phyloP scores from a whole-genome alignment of 2,797 vertebrate genomes.

The Sebastes taczanowskii region DNA sequence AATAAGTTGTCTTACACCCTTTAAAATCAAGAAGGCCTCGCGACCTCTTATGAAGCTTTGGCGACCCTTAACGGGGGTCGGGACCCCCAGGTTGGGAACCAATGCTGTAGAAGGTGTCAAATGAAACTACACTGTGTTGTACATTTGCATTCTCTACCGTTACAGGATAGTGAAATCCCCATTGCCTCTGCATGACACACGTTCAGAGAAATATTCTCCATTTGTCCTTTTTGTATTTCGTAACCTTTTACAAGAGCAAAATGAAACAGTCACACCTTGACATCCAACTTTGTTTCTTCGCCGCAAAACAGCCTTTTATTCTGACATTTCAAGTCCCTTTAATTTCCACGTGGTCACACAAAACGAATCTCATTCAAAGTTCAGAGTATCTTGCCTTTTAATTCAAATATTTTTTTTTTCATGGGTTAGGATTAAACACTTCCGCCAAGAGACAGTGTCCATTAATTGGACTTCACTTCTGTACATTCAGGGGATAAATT shows the following conservation, averaged over 20 bases:
- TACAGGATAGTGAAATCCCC: conserved; percentile 3
- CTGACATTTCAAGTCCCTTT: conserved; percentile 57
- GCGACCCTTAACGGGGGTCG: too few species aligned
- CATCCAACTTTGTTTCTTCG: conserved; percentile 58
- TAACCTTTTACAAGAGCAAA: conserved; percentile 61
- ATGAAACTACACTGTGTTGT: neutral
- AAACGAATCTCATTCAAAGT: conserved; percentile 13
- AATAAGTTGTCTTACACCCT: too few species aligned
- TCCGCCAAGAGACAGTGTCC: conserved; percentile 61
- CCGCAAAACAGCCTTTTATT: conserved; percentile 49
- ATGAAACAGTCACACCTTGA: conserved; percentile 64
- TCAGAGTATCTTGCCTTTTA: conserved; percentile 42
- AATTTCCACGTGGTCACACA: conserved; percentile 38
- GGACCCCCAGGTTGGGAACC: too few species aligned
- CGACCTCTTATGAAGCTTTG: too few species aligned
- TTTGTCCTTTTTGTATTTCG: conserved; percentile 45
- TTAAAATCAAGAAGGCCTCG: too few species aligned
- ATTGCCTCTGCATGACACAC: conserved; percentile 4
- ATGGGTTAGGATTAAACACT: conserved; percentile 49
- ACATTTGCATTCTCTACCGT: neutral
- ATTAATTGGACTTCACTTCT: conserved; percentile 67
- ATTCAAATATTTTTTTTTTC: conserved; percentile 32
- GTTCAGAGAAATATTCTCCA: conserved; percentile 18
- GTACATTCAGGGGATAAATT: conserved; percentile 52
- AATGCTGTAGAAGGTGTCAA: neutral